These are phyloP conservation scores for Pristionchus pacificus DNA, from an alignment of 1,140 invertebrate genomes.

Conservation along the genomic window DNA sequence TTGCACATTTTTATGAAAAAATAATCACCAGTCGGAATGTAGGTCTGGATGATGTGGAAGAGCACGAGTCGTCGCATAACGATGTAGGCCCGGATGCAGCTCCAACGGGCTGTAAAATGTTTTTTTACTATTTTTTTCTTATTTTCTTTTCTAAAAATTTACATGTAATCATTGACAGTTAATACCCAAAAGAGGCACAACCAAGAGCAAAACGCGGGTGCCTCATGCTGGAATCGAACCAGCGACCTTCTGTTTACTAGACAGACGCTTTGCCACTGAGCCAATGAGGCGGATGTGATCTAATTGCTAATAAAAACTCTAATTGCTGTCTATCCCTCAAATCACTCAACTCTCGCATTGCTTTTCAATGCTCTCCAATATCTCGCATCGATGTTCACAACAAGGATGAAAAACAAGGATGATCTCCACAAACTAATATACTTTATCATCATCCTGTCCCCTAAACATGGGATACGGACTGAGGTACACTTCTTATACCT, in stretches of 20 bases:
- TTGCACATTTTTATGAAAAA: too few relatives aligned
- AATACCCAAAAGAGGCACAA: too few relatives aligned
- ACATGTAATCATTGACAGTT: too few relatives aligned
- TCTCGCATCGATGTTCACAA: too few relatives aligned
- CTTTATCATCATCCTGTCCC: constrained; percentile 46
- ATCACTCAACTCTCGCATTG: too few relatives aligned
- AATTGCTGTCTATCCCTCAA: too few relatives aligned
- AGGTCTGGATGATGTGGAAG: constrained; percentile 56
- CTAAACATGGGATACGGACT: constrained; percentile 56
- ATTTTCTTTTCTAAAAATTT: constrained; percentile 15
- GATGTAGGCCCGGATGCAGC: constrained; percentile 48
- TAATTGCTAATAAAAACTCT: too few relatives aligned
- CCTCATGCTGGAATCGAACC: constrained; percentile 6
- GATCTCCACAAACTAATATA: too few relatives aligned
- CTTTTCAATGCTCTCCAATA: too few relatives aligned
- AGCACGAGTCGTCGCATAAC: constrained; percentile 53
- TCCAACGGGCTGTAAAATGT: constrained; percentile 43
- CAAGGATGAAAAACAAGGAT: too few relatives aligned
- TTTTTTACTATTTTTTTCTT: constrained; percentile 19
- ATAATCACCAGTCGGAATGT: constrained; percentile 45
- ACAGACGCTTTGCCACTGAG: constrained; percentile 48
- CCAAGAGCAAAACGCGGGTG: background rate
- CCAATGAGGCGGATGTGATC: constrained; percentile 45
- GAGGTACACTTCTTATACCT: constrained; percentile 44
- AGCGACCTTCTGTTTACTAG: constrained; percentile 49